Evolutionary conservation across 2,113 vertebrate species (phyloP).

Genomic region (Antigone vipio): DNA sequence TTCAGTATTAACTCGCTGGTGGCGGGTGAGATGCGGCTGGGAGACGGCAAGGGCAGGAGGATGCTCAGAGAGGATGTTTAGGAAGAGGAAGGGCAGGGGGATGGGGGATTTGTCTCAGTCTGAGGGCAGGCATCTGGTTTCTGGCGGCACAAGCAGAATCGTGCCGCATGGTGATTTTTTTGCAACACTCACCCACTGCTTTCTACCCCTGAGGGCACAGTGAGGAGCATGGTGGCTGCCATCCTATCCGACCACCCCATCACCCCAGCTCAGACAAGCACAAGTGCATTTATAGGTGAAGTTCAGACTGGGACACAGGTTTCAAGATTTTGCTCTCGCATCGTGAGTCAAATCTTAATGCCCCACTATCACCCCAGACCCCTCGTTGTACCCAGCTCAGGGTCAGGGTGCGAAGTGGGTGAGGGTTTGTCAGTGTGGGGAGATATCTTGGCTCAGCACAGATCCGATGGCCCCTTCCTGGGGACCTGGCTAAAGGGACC

Average conservation of each 20-base stretch:
- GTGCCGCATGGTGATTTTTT: fast-evolving
- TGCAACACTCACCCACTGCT: fast-evolving
- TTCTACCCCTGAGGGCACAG: neutral
- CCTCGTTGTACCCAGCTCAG: fast-evolving
- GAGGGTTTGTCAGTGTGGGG: neutral
- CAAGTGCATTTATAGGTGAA: fast-evolving
- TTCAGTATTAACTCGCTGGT: neutral
- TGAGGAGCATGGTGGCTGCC: fast-evolving
- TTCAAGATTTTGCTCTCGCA: neutral
- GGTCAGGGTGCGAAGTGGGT: neutral
- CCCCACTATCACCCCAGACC: fast-evolving
- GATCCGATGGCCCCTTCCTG: neutral
- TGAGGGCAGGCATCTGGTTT: neutral
- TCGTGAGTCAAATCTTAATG: neutral
- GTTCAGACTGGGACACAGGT: fast-evolving
- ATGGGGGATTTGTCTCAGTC: fast-evolving
- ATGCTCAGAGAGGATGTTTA: neutral
- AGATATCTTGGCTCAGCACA: neutral
- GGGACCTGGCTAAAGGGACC: neutral
- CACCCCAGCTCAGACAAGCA: neutral
- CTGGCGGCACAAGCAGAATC: neutral
- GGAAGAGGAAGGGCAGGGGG: neutral
- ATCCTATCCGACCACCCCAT: fast-evolving
- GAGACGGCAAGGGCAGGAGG: neutral
- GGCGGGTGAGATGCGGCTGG: neutral